Base-by-base conservation (phyloP, 2,797 vertebrate species). In the Melanotaenia nigrans region DNA sequence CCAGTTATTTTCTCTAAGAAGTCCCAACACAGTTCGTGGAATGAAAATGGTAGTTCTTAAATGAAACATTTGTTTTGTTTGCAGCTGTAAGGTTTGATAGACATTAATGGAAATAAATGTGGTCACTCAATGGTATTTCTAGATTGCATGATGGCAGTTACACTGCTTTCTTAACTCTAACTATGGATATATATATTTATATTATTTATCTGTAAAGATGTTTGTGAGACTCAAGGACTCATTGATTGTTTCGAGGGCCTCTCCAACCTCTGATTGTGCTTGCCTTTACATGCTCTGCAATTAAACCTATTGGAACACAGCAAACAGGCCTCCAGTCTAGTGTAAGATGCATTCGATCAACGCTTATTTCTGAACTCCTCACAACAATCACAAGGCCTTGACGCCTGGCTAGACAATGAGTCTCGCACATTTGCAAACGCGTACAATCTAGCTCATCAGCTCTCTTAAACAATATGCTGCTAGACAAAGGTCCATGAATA, bases 381-480 rank as follows among this genome's bases (percentile, higher is more conserved):
- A 7, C 68, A 84, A 86, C 85, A 87, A 83, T 86, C 75, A 70
- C 78, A 79, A 72, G 73, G 79, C 85, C 74, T 84, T 84, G 86
- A 71, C 33, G 64, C 68, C 69, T 61, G 77, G 73, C 81, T 83
- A 75, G 67, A 67, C 60, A 79, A 68, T 70, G 60, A 40, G 35
- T 79, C 68, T 20, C 32, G 73, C 20, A 51, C 25, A 65, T 35
- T 58, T 38, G 18, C 61, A 72, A 71, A 74, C 65, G 42, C 56
- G 56, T 33, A 49, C 45, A 22, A 12, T 32, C 61, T 69, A 54
- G 68, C 61, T 65, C 45, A 69, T 65, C 60, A 20, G 56, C 51
- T 42, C 30, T 38, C n/a, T 40, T 58, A 71, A 75, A 56, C 3
- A 32, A 5, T 25, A 71, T 63, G 67, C 16, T 56, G 58, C 61